Conservation (phyloP, 2,888 invertebrate species). For the Allygus modestus region DNA sequence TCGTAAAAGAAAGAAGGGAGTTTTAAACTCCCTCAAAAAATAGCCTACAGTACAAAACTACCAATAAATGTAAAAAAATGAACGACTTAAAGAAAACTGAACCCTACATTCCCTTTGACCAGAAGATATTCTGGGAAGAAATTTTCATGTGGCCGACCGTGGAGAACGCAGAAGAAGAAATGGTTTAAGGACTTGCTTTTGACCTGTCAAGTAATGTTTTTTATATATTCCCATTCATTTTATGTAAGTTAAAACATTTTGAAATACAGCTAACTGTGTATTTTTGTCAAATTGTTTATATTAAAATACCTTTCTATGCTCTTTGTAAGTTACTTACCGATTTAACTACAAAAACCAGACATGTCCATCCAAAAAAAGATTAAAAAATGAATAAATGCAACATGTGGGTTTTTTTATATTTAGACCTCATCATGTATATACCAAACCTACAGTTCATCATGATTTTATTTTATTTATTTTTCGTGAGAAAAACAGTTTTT, state of each 20-base stretch:
- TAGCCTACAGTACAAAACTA: neutral
- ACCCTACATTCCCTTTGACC: neutral
- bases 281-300: neutral
- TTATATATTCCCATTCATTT: neutral
- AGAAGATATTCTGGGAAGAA: neutral
- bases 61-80: slow-evolving; percentile 16
- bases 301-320: neutral
- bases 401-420: neutral
- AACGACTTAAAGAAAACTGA: neutral
- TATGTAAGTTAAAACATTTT: neutral
- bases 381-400: neutral
- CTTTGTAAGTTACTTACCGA: neutral
- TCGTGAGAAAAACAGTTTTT: neutral
- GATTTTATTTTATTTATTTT: neutral
- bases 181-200: neutral
- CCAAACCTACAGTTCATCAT: slow-evolving; percentile 9
- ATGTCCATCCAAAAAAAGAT: neutral
- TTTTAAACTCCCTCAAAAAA: neutral
- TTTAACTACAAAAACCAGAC: slow-evolving; percentile 9
- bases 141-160: neutral
- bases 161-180: neutral
- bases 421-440: neutral
- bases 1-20: neutral
- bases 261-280: neutral
- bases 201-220: neutral